These are phyloP conservation scores for Pygocentrus nattereri DNA, from an alignment of 2,797 vertebrate species.

Conservation along the genomic window DNA sequence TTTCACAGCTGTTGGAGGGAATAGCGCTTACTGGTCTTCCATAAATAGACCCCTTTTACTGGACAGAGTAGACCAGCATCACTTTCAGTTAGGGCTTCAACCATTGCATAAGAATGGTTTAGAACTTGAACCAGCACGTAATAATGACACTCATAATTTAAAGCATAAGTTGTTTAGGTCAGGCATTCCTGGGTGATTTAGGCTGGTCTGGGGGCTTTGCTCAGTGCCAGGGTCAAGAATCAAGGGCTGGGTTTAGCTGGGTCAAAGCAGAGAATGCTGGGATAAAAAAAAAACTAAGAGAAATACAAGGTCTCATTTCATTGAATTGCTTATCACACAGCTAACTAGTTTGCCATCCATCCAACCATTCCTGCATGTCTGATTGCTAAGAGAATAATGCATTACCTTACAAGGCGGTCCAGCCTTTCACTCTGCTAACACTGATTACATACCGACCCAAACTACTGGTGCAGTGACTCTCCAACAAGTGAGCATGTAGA, in stretches of 20 bases:
- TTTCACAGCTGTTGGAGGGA: constrained; percentile 19
- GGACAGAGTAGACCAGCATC: constrained; percentile 15
- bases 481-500: constrained; percentile 11
- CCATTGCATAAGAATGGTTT: constrained; percentile 6
- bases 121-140: constrained; percentile 48
- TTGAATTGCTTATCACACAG: not conserved
- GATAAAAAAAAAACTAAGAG: constrained; percentile 47
- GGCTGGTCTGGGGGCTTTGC: not conserved
- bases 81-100: constrained; percentile 31
- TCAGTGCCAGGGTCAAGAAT: constrained; percentile 58
- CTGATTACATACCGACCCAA: constrained; percentile 46
- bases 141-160: not conserved
- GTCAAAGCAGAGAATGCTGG: constrained; percentile 37
- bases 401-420: constrained; percentile 78
- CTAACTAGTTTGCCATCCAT: not conserved
- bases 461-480: not conserved
- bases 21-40: not conserved
- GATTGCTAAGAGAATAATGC: constrained; percentile 41
- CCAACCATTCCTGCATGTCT: constrained; percentile 6
- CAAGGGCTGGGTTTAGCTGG: constrained; percentile 68
- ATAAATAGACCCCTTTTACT: constrained; percentile 37
- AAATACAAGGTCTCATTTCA: constrained; percentile 2
- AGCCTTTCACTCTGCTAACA: constrained; percentile 70
- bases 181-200: constrained; percentile 25
- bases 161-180: constrained; percentile 58